Evolutionary conservation across 2,797 vertebrate species (phyloP).

Genomic region (Rhabdomys pumilio): DNA sequence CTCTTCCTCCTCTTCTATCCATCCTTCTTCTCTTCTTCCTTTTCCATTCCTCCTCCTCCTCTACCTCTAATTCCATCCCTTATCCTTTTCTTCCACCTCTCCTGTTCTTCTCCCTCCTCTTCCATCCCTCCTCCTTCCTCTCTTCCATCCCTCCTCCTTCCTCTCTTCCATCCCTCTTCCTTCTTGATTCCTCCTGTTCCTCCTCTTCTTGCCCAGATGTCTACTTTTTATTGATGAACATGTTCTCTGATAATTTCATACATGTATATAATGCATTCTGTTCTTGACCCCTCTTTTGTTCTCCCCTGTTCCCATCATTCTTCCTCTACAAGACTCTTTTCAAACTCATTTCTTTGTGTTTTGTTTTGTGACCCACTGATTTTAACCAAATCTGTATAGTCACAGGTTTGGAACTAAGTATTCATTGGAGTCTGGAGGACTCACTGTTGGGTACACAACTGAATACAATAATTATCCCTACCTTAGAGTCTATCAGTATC

Average conservation of each 20-base stretch:
- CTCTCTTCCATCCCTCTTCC: background rate
- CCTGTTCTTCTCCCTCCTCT: background rate
- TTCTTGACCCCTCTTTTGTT: background rate
- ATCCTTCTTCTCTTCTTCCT: background rate
- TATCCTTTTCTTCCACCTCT: rapidly evolving
- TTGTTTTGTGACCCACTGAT: background rate
- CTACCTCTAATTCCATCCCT: too few relatives aligned
- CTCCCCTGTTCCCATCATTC: background rate
- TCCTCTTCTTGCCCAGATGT: background rate
- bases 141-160: background rate
- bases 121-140: background rate
- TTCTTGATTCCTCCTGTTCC: background rate
- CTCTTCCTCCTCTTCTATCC: background rate
- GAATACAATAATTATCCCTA: background rate
- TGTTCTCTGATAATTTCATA: background rate
- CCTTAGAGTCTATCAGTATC: background rate
- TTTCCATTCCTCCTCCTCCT: background rate
- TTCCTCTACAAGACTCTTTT: background rate
- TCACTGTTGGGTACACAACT: background rate
- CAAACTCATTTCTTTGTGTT: background rate
- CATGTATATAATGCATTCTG: too few relatives aligned
- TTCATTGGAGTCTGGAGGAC: background rate
- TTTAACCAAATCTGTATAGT: background rate
- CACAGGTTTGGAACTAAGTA: background rate
- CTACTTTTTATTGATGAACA: background rate